Conservation (phyloP, 2,113 vertebrate genomes). For the Helogale parvula region DNA sequence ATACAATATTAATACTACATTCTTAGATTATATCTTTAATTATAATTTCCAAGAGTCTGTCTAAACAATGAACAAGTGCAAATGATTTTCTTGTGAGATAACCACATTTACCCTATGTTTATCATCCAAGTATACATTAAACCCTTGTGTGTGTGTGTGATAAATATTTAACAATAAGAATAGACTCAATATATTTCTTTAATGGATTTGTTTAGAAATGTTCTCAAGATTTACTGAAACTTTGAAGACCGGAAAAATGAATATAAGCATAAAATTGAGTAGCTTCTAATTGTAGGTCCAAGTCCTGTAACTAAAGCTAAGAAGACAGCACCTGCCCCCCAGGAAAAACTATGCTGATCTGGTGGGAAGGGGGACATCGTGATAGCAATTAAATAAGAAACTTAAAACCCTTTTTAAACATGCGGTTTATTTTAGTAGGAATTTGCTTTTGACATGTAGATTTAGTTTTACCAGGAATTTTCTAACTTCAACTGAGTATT, state of each 20-base stretch:
- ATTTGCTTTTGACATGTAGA: background rate
- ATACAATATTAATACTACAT: background rate
- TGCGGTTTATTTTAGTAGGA: background rate
- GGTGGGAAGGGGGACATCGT: background rate
- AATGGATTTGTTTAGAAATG: background rate
- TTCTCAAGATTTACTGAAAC: background rate
- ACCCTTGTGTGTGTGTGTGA: background rate
- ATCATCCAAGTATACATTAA: background rate
- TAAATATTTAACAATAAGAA: background rate
- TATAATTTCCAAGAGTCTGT: background rate
- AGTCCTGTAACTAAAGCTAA: background rate
- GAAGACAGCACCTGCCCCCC: background rate
- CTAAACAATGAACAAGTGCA: background rate
- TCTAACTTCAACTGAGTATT: background rate
- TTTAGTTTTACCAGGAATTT: background rate
- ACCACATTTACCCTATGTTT: slow-evolving; percentile 23
- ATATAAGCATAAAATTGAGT: background rate
- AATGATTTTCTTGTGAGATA: background rate
- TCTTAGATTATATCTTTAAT: background rate
- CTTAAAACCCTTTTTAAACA: background rate
- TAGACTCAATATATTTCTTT: slow-evolving; percentile 14
- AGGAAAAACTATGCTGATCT: background rate
- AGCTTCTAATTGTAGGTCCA: background rate
- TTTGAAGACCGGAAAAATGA: slow-evolving; percentile 16
- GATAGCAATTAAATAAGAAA: background rate